Percentiles rank a stretch among this genome's conserved stretches.
These are phyloP conservation scores for Acropora yongei DNA, from an alignment of 64 coral and sea anemone species.

Conservation along the genomic window DNA sequence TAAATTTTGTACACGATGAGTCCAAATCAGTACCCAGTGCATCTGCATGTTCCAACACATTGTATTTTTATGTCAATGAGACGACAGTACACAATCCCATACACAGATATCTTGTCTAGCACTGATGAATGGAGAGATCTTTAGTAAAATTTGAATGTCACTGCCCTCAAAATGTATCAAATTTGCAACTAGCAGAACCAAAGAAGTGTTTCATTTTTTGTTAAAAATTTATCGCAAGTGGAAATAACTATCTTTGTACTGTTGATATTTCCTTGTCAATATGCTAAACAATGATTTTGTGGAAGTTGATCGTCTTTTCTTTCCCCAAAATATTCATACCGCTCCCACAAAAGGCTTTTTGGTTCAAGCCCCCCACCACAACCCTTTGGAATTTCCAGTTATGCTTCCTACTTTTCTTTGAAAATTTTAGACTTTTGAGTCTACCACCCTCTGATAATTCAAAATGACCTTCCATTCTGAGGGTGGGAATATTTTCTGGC, in stretches of 20 bases:
- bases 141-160: conserved; percentile 36
- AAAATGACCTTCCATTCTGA: background rate
- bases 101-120: conserved; percentile 29
- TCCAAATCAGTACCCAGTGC: conserved; percentile 37
- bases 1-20: conserved; percentile 33
- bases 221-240: too few species aligned
- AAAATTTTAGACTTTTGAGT: background rate
- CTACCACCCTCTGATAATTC: background rate
- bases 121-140: conserved; percentile 55
- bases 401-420: background rate
- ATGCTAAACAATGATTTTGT: background rate
- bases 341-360: background rate
- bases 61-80: conserved; percentile 43
- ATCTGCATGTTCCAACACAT: conserved; percentile 33
- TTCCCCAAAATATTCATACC: background rate
- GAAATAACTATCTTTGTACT: background rate
- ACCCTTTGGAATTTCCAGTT: background rate
- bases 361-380: background rate
- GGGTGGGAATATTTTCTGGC: background rate
- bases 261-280: background rate
- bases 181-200: too few species aligned
- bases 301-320: background rate
- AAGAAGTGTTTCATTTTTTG: too few species aligned
- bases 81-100: conserved; percentile 22
- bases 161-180: too few species aligned